Evolutionary conservation across 2,113 vertebrate species (phyloP), one percentile per base, ranked within the genome.

Genomic region (Saiga tatarica): DNA sequence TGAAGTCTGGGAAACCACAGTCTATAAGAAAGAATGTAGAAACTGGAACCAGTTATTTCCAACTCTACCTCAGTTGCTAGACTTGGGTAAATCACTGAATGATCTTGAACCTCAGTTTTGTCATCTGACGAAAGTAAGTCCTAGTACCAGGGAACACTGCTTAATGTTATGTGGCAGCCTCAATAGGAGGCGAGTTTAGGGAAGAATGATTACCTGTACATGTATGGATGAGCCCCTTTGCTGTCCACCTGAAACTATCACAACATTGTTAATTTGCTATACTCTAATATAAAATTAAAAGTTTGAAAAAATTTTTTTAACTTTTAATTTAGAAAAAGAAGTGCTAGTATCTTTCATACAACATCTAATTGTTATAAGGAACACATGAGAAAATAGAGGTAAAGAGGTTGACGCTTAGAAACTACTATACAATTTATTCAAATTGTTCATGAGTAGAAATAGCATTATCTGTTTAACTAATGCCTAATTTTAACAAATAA

Each of bases 401-500:
- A 42, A 86, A 93, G 92, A 87, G 33, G 6, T 17, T 90, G 74
- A 92, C 23, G n/a, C 9, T 47, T 94, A 92, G 26, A 74, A 94
- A 94, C n/a, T 53, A 62, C 30, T 55, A 17, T 36, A 45, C 2
- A 92, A 55, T 14, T 45, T 53, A 88, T 91, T 90, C 55, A 87
- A 83, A 60, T 90, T 89, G 26, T 55, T 94, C 57, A 84, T 39
- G 85, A 45, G 19, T 88, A 79, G 82, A 62, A 84, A 83, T 81
- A 67, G 10, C 12, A 94, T 50, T 71, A 55, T 57, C 17, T 67
- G 30, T 86, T 91, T 82, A 89, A 74, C 33, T 87, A 55, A 59
- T 16, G 5, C 30, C 42, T 96, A 84, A 79, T 85, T 97, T 95
- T 94, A 93, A 92, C n/a, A 83, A 78, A 83, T 11, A 76, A 90